Percentiles rank a stretch among this genome's conserved stretches.
Evolutionary conservation across 2,888 invertebrate species (phyloP).

Genomic region (Drosophila anomalipes): DNA sequence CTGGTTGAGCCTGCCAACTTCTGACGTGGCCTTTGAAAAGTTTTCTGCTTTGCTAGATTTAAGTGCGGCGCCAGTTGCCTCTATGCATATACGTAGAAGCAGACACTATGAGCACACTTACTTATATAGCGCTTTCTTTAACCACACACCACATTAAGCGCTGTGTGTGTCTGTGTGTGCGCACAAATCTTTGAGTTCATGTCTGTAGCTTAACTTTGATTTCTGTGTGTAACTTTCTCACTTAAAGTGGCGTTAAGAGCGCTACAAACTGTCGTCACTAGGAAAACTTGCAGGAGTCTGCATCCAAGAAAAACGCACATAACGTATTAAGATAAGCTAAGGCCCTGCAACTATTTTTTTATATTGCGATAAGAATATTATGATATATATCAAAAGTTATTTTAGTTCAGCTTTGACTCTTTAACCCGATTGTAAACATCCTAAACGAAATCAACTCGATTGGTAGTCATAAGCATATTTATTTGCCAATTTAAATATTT

Average conservation of each 20-base stretch:
- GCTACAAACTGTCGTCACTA: slow-evolving; percentile 45
- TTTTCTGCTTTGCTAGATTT: slow-evolving; percentile 39
- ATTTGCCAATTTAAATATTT: slow-evolving; percentile 60
- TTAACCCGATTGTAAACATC: background rate
- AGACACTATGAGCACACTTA: slow-evolving; percentile 28
- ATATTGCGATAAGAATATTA: background rate
- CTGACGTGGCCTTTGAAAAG: slow-evolving; percentile 34
- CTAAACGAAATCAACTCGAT: slow-evolving; percentile 8
- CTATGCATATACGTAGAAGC: background rate
- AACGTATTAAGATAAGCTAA: background rate
- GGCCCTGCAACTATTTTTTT: background rate
- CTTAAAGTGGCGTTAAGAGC: slow-evolving; percentile 70
- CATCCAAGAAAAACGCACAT: slow-evolving; percentile 17
- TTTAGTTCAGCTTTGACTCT: no score
- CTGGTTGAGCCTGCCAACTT: slow-evolving; percentile 11
- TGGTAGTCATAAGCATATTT: slow-evolving; percentile 16
- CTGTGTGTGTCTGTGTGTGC: background rate
- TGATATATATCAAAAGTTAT: background rate
- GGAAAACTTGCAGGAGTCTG: slow-evolving; percentile 31
- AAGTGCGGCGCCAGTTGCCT: slow-evolving; percentile 32
- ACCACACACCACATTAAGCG: slow-evolving; percentile 46
- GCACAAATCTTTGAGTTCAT: slow-evolving; percentile 49
- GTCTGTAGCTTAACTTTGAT: slow-evolving; percentile 60
- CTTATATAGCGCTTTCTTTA: slow-evolving; percentile 45
- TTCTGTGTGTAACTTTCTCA: slow-evolving; percentile 68